A percentile compares a stretch with the other conserved stretches of the same genome.
Evolutionary conservation across 2,113 vertebrate species (phyloP).

Genomic region (Alligator sinensis): DNA sequence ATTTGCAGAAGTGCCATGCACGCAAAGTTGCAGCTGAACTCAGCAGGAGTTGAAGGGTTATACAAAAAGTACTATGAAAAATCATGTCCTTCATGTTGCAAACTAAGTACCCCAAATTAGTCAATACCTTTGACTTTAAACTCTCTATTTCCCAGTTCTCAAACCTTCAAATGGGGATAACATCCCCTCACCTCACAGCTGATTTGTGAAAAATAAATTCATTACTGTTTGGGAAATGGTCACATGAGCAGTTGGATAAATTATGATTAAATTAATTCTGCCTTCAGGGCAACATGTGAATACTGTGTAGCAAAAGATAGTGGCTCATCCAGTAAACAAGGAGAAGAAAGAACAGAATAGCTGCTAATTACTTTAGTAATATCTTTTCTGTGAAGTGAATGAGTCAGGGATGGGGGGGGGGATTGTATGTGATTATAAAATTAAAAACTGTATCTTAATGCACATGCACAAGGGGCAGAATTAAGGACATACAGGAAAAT

Average conservation of each 20-base stretch:
- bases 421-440: background rate
- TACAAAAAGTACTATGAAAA: background rate
- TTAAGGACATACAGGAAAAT: background rate
- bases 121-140: background rate
- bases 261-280: background rate
- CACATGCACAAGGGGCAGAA: background rate
- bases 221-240: background rate
- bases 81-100: background rate
- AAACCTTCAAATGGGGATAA: background rate
- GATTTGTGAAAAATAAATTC: background rate
- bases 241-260: background rate
- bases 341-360: background rate
- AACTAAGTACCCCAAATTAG: background rate
- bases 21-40: background rate
- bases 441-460: background rate
- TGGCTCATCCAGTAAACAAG: background rate
- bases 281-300: slow-evolving; percentile 13
- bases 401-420: background rate
- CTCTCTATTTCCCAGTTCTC: background rate
- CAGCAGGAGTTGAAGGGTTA: background rate
- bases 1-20: background rate
- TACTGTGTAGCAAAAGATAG: background rate
- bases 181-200: background rate
- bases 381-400: background rate
- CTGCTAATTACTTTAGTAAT: background rate